These are phyloP conservation scores for Gymnocheta viridis DNA, from an alignment of 2,888 invertebrate genomes.

Conservation along the genomic window DNA sequence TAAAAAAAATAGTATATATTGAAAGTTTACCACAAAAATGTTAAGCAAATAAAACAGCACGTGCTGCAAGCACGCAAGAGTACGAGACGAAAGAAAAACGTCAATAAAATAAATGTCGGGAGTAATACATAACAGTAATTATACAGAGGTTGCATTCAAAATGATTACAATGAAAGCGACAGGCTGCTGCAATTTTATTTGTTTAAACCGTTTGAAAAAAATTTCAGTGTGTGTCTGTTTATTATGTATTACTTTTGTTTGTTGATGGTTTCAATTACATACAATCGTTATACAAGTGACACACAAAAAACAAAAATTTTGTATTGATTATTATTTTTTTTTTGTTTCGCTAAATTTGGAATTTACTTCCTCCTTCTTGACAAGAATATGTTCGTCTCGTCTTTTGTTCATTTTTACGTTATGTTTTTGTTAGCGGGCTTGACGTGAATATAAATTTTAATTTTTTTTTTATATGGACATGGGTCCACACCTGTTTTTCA, in stretches of 20 bases:
- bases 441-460: constrained; percentile 55
- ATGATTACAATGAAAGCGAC: not conserved
- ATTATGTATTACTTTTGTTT: too few species aligned
- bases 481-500: not conserved
- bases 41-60: constrained; percentile 62
- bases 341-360: constrained; percentile 43
- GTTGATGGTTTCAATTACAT: not conserved
- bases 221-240: not conserved
- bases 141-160: not conserved
- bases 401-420: constrained; percentile 33
- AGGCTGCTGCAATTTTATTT: not conserved
- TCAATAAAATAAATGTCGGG: not conserved
- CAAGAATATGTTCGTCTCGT: not conserved
- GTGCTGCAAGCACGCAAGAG: constrained; percentile 42
- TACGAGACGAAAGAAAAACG: not conserved
- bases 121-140: constrained; percentile 32
- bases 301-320: constrained; percentile 18
- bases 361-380: constrained; percentile 60
- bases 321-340: constrained; percentile 1
- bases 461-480: not conserved
- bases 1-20: constrained; percentile 38
- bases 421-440: constrained; percentile 17
- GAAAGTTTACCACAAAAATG: constrained; percentile 34
- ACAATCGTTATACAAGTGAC: not conserved
- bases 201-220: not conserved